phyloP scores from a whole-genome alignment of 2,797 vertebrate genomes.

The Spondyliosoma cantharus region DNA sequence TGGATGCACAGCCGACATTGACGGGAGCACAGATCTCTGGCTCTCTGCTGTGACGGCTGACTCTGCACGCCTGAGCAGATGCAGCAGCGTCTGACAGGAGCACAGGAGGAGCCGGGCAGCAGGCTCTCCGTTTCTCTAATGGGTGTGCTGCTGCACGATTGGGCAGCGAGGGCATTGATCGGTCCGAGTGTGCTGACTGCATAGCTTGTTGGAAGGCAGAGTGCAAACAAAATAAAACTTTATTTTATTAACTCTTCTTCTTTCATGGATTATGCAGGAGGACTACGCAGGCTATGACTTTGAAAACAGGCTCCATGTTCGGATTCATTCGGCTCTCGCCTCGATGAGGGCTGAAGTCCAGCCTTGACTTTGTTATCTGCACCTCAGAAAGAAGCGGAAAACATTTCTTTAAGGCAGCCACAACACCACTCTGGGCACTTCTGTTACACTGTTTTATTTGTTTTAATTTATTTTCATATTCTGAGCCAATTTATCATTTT shows the following conservation, averaged over 20 bases:
- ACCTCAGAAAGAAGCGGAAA: constrained; percentile 19
- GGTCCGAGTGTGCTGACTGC: constrained; percentile 6
- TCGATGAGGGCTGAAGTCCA: constrained; percentile 89
- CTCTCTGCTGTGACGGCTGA: neutral
- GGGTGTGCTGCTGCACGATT: constrained; percentile 9
- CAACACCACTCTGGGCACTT: constrained; percentile 29
- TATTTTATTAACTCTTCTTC: neutral
- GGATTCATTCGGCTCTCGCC: constrained; percentile 95
- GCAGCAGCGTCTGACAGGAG: constrained; percentile 14
- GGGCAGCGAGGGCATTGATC: constrained; percentile 21
- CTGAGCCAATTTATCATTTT: constrained; percentile 47
- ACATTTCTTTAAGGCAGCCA: constrained; percentile 33
- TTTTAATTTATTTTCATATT: constrained; percentile 42
- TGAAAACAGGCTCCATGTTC: constrained; percentile 97
- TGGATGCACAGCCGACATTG: constrained; percentile 20
- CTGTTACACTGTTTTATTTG: constrained; percentile 23
- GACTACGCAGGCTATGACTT: constrained; percentile 97
- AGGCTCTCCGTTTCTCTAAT: constrained; percentile 25
- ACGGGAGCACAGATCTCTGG: constrained; percentile 6
- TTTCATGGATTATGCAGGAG: constrained; percentile 84
- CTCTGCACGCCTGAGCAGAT: constrained; percentile 32
- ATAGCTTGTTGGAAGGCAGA: constrained; percentile 13
- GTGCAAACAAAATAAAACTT: neutral
- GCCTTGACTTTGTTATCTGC: constrained; percentile 80
- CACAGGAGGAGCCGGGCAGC: constrained; percentile 8